Conservation (phyloP, 2,888 invertebrate genomes). For the Eretmocerus hayati region DNA sequence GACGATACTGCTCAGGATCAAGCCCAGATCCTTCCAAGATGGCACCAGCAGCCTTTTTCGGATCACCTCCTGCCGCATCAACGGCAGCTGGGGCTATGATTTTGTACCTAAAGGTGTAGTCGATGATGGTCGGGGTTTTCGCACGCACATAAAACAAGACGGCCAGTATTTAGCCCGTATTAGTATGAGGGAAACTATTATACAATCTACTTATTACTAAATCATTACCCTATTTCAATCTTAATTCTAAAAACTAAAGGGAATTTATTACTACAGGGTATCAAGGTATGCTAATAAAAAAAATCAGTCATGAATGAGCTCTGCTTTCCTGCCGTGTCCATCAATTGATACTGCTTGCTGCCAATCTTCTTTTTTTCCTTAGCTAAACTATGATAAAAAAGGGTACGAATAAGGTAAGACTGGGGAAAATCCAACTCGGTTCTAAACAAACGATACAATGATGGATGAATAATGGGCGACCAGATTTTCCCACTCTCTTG, state of each 20-base stretch:
- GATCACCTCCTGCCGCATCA: conserved; percentile 62
- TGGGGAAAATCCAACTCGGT: too few relatives aligned
- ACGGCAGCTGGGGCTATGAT: conserved; percentile 92
- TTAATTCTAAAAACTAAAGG: conserved; percentile 7
- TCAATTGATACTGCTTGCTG: too few relatives aligned
- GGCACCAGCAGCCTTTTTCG: conserved; percentile 74
- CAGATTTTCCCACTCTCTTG: too few relatives aligned
- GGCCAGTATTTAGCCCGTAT: conserved; percentile 12
- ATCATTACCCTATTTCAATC: neutral
- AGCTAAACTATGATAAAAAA: too few relatives aligned
- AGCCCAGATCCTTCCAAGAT: conserved; percentile 79
- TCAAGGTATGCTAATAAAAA: too few relatives aligned
- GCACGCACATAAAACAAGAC: conserved; percentile 20
- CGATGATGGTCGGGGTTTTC: conserved; percentile 8
- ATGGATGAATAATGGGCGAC: too few relatives aligned
- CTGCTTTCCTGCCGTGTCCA: too few relatives aligned
- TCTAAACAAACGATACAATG: too few relatives aligned
- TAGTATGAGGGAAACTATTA: conserved; percentile 8
- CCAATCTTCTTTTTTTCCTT: too few relatives aligned
- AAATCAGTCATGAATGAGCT: too few relatives aligned
- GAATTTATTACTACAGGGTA: conserved; percentile 3
- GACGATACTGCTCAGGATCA: conserved; percentile 86
- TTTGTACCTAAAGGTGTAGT: conserved; percentile 75
- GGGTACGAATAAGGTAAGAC: too few relatives aligned
- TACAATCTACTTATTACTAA: neutral